A percentile compares a stretch with the other conserved stretches of the same genome.
Evolutionary conservation across 64 coral and sea anemone genomes (phyloP).

Genomic region (Montipora foliosa): DNA sequence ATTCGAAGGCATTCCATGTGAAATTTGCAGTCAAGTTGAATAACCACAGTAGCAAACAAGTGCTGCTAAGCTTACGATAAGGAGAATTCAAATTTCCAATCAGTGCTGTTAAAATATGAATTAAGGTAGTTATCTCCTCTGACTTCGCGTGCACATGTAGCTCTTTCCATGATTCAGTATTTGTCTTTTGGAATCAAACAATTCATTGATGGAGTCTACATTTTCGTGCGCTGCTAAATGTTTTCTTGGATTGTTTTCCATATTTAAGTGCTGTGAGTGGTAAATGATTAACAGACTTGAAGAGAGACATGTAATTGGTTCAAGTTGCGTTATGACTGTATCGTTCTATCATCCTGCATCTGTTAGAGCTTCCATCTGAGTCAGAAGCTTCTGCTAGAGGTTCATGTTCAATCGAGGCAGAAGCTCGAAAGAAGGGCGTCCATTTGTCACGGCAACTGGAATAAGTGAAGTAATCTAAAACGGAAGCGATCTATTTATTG

Average conservation of each 20-base stretch:
- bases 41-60: conserved; percentile 53
- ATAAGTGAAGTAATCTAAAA: too few species aligned
- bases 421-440: too few species aligned
- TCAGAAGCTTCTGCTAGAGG: too few species aligned
- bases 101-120: conserved; percentile 43
- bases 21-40: conserved; percentile 8
- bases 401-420: too few species aligned
- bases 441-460: too few species aligned
- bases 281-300: background rate
- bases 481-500: too few species aligned
- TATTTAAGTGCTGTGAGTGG: background rate
- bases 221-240: background rate
- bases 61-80: background rate
- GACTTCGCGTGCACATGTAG: background rate
- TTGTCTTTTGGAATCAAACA: background rate
- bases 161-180: background rate
- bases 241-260: background rate
- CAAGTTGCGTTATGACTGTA: too few species aligned
- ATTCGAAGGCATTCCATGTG: conserved; percentile 45
- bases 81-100: too few species aligned
- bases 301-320: background rate
- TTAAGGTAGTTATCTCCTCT: conserved; percentile 45
- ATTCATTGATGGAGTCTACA: background rate
- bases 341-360: too few species aligned
- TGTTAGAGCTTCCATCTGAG: too few species aligned